A percentile compares a stretch with the other conserved stretches of the same genome.
These are phyloP conservation scores for Clupea harengus DNA, from an alignment of 2,113 vertebrate genomes.

Conservation along the genomic window DNA sequence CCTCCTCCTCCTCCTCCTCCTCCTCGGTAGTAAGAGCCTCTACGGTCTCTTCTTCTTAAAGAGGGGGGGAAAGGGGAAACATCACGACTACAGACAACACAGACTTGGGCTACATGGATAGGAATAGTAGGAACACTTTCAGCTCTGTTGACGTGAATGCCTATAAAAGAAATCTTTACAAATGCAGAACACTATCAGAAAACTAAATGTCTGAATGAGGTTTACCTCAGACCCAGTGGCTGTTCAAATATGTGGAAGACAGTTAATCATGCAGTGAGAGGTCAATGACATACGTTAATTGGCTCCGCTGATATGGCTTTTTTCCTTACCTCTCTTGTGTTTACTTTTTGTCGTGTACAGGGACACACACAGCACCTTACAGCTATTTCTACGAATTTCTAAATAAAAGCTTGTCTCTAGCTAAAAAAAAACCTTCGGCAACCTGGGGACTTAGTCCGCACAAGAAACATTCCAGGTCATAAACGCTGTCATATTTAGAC, in stretches of 20 bases:
- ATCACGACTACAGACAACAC: conserved; percentile 87
- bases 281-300: neutral
- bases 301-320: neutral
- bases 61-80: conserved; percentile 84
- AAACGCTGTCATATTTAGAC: neutral
- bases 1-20: conserved; percentile 78
- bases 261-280: conserved; percentile 15
- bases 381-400: neutral
- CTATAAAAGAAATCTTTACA: conserved; percentile 10
- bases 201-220: conserved; percentile 34
- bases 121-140: conserved; percentile 68
- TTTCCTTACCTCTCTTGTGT: neutral
- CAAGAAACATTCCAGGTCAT: conserved; percentile 8
- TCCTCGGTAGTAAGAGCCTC: conserved; percentile 78
- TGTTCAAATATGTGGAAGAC: conserved; percentile 2
- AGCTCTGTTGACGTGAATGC: conserved; percentile 57
- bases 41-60: conserved; percentile 85
- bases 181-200: conserved; percentile 45
- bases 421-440: neutral
- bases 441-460: neutral
- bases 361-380: neutral
- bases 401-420: conserved; percentile 1
- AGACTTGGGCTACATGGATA: conserved; percentile 75
- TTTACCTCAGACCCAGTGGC: conserved; percentile 18
- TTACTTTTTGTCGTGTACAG: neutral